Base-by-base conservation (phyloP, 2,113 vertebrate genomes). In the Speoplatyrhinus poulsoni region DNA sequence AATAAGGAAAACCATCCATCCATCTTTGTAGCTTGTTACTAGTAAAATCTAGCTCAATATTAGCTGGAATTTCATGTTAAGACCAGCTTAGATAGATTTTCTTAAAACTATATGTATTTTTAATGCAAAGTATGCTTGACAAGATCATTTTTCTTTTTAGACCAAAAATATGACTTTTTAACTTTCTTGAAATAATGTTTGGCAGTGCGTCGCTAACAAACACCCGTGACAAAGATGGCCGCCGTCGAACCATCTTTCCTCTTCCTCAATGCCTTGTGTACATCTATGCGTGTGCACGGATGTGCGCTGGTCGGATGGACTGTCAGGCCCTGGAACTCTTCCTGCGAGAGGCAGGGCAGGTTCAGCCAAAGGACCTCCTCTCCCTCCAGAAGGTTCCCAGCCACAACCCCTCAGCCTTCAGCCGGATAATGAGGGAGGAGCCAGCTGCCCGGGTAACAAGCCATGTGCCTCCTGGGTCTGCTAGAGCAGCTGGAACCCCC, bases 361-460 rank as follows among this genome's bases (percentile, higher is more conserved):
- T 68, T 60, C 56, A 69, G 67, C 77, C 73, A 32, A 47, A 46
- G 67, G 68, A 15, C 66, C 64, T 72, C 58, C 36, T 41, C 36
- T 8, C 36, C 36, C 36, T 41, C 36, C 36, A 41, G 36, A 41
- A 41, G 4, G 36, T 8, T 41, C 62, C 75, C 70, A 71, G 64
- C 50, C 65, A 32, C 53, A 67, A 60, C 59, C 3, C 19, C 63
- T 12, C 47, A 76, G 65, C 69, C 73, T 65, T 58, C 16, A 57
- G 66, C 36, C 33, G 72, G 65, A 63, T 76, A 64, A 80, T 62
- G 64, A 64, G 60, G 67, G 59, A 59, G 53, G 67, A 49, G 67
- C 61, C 81, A 79, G 77, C 81, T 84, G 83, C 72, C 62, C 61
- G 63, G 16, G 0, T 26, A 6, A 46, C 65, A 8, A 36, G 60